Percentiles rank a stretch among this genome's conserved stretches.
Conservation (phyloP, 2,888 invertebrate species). For the Rhodophaea formosa region DNA sequence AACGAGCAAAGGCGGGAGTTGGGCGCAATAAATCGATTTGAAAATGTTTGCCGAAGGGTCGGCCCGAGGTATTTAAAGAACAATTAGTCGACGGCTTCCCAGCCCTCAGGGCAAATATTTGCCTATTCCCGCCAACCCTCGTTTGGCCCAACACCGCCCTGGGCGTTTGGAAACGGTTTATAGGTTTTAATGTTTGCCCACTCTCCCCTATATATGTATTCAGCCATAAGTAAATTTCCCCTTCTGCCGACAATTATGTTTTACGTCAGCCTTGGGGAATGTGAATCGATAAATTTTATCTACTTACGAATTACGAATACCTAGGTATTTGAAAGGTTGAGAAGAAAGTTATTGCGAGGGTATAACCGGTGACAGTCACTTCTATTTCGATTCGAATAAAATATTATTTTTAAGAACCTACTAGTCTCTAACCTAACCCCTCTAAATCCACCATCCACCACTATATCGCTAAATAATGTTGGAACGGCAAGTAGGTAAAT, state of each 20-base stretch:
- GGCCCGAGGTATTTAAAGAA: conserved; percentile 76
- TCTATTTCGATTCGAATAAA: no score
- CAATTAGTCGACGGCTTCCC: conserved; percentile 78
- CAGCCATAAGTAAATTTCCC: conserved; percentile 55
- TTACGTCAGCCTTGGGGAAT: conserved; percentile 24
- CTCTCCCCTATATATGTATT: conserved; percentile 60
- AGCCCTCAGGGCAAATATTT: conserved; percentile 75
- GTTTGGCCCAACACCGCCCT: conserved; percentile 63
- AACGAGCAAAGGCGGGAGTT: conserved; percentile 55
- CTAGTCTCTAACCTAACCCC: no score
- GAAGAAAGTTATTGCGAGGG: conserved; percentile 7
- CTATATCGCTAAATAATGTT: no score
- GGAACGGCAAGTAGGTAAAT: no score
- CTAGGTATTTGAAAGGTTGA: background rate
- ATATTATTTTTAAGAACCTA: no score
- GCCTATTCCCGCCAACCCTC: conserved; percentile 78
- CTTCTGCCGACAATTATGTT: conserved; percentile 44
- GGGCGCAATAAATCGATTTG: conserved; percentile 72
- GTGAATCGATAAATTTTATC: conserved; percentile 10
- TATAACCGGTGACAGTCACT: no score
- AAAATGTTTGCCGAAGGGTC: conserved; percentile 72
- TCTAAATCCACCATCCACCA: no score
- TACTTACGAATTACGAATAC: background rate
- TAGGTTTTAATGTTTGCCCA: conserved; percentile 68
- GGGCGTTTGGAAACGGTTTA: conserved; percentile 68